Base-by-base conservation (phyloP, 2,113 vertebrate genomes). In the Indicator maculatus region DNA sequence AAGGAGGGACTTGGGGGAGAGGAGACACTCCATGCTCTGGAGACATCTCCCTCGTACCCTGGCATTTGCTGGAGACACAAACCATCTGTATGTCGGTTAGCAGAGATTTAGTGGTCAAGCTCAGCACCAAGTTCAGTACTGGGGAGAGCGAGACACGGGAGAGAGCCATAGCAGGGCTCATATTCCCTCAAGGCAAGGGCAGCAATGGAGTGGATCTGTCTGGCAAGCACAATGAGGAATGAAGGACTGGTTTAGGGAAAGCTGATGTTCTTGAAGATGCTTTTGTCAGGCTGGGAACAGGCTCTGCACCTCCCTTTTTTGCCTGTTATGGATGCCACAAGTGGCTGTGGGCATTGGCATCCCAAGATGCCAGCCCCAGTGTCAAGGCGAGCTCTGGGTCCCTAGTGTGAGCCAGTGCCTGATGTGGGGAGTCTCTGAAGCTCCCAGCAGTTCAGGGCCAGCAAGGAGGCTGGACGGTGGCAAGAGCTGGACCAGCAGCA, bases 11-110 rank as follows among this genome's bases (percentile, higher is more conserved):
- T 86, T 9, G 1, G 88, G 73, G 53, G 44, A 79, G 84, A 92
- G 59, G 79, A 88, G 85, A 78, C 33, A 0, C 72, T 88, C 72
- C 41, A 26, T 61, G 83, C 72, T 88, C 92, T 87, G 70, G 90
- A 94, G 92, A 91, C 87, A 78, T 97, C 90, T 95, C 95, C 91
- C 87, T 96, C 38, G 0, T 67, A 28, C 82, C 63, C 66, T 82
- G 93, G 91, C 86, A 95, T 94, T 95, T 96, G 92, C 70, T 30
- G 8, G 83, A 85, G 83, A 95, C 81, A 85, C 60, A 88, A 92
- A 96, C 90, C 93, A 95, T 86, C 96, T 96, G 95, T 75, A 41
- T 38, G 67, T 77, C 16, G 4, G 56, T 70, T 83, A 92, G 64
- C 30, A 52, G 79, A 89, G 44, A 65, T 96, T 91, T 95, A 86